Percentiles rank a stretch among this genome's conserved stretches.
phyloP scores from a whole-genome alignment of 2,888 invertebrate genomes.

The Drosophila gaucha region DNA sequence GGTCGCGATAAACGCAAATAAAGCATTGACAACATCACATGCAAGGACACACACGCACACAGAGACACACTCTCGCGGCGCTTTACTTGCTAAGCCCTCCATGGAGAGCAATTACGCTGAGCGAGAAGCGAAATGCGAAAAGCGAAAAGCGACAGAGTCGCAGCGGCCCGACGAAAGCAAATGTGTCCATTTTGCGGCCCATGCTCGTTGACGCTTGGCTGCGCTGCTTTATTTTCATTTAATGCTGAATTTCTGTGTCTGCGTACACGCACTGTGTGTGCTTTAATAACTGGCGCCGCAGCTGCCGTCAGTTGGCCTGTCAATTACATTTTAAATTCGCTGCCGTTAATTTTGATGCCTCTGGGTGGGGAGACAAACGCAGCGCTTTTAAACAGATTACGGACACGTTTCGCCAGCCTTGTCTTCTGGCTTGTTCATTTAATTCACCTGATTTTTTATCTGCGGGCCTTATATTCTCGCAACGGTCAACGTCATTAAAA shows the following conservation, averaged over 20 bases:
- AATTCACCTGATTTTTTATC: constrained; percentile 45
- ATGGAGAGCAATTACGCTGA: constrained; percentile 69
- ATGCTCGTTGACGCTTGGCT: constrained; percentile 6
- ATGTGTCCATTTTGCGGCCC: constrained; percentile 39
- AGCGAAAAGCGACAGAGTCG: constrained; percentile 20
- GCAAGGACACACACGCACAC: constrained; percentile 16
- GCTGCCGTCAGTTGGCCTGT: constrained; percentile 63
- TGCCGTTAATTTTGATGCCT: constrained; percentile 71
- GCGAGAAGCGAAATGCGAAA: constrained; percentile 35
- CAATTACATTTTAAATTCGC: constrained; percentile 76
- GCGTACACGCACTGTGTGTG: constrained; percentile 62
- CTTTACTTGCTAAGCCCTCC: constrained; percentile 63
- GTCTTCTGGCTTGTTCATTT: constrained; percentile 53
- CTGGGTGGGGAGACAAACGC: constrained; percentile 21
- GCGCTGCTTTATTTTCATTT: constrained; percentile 62
- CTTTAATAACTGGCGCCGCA: constrained; percentile 68
- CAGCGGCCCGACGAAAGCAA: constrained; percentile 24
- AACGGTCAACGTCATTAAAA: constrained; percentile 67
- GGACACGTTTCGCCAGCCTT: constrained; percentile 47
- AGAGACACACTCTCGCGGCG: constrained; percentile 4
- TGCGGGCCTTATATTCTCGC: constrained; percentile 10
- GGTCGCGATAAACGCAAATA: constrained; percentile 68
- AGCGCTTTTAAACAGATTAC: constrained; percentile 74
- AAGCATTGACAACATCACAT: constrained; percentile 59
- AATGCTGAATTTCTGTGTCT: constrained; percentile 70